Evolutionary conservation across 2,797 vertebrate genomes (phyloP).

Genomic region (Hippoglossus hippoglossus): DNA sequence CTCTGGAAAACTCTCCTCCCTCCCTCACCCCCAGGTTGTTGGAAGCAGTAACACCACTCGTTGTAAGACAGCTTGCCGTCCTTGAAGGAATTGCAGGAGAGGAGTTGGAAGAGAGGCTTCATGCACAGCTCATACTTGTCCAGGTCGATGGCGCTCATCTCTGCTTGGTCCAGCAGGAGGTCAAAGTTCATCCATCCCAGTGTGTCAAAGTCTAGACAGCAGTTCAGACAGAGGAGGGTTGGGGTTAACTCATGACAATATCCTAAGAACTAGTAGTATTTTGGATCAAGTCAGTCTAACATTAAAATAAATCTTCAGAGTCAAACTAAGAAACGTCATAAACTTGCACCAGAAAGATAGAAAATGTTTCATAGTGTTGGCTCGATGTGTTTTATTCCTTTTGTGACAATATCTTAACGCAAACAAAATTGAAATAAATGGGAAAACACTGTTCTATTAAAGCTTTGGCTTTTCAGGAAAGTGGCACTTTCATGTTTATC

Average conservation of each 20-base stretch:
- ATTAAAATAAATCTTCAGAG: neutral
- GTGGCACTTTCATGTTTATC: neutral
- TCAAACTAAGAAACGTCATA: neutral
- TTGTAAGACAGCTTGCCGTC: conserved; percentile 98
- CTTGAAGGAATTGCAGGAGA: conserved; percentile 97
- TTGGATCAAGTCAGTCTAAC: neutral
- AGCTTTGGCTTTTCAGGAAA: neutral
- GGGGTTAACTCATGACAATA: neutral
- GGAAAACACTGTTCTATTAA: neutral
- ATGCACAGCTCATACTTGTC: conserved; percentile 97
- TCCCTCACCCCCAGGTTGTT: conserved; percentile 85
- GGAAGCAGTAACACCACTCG: conserved; percentile 98
- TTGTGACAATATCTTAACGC: neutral
- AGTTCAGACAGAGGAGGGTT: too few species aligned
- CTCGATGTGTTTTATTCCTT: neutral
- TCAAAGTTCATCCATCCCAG: conserved; percentile 99
- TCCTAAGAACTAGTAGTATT: neutral
- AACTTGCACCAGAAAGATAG: neutral
- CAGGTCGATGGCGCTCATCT: conserved; percentile 95
- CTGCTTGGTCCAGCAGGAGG: conserved; percentile 94
- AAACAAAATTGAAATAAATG: neutral
- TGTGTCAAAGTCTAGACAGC: conserved; percentile 91
- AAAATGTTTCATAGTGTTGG: neutral
- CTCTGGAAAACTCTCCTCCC: neutral
- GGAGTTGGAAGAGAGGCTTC: conserved; percentile 92